These are phyloP conservation scores for Lamproptera curius DNA, from an alignment of 2,888 invertebrate species.

Conservation along the genomic window DNA sequence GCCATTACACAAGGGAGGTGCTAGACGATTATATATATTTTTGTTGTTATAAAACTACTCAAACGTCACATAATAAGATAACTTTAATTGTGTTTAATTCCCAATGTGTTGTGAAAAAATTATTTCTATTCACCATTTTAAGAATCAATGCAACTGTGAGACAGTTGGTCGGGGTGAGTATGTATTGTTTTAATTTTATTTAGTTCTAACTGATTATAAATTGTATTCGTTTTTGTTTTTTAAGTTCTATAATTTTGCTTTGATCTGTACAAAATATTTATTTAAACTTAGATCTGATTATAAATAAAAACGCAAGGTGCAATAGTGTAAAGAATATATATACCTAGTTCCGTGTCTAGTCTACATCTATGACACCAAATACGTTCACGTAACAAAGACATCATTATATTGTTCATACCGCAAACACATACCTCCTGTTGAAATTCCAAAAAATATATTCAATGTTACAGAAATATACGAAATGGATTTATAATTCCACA, in stretches of 20 bases:
- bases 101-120: slow-evolving; percentile 58
- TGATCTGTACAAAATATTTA: slow-evolving; percentile 67
- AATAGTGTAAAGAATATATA: slow-evolving; percentile 19
- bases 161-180: slow-evolving; percentile 69
- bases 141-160: slow-evolving; percentile 57
- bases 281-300: slow-evolving; percentile 67
- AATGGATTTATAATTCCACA: slow-evolving; percentile 46
- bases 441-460: slow-evolving; percentile 65
- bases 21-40: slow-evolving; percentile 8
- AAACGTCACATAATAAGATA: slow-evolving; percentile 28
- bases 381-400: slow-evolving; percentile 34
- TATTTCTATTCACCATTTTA: slow-evolving; percentile 46
- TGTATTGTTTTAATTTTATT: slow-evolving; percentile 58
- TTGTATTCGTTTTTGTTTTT: slow-evolving; percentile 58
- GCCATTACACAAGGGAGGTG: slow-evolving; percentile 14
- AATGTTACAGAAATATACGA: slow-evolving; percentile 59
- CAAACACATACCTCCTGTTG: slow-evolving; percentile 64
- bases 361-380: slow-evolving; percentile 34
- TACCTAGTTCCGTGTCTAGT: too few relatives aligned
- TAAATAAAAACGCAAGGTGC: slow-evolving; percentile 24
- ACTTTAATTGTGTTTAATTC: slow-evolving; percentile 40
- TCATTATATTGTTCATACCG: slow-evolving; percentile 31
- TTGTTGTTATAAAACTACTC: slow-evolving; percentile 4
- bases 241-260: slow-evolving; percentile 76
- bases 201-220: slow-evolving; percentile 62